These are phyloP conservation scores for Esox lucius DNA, from an alignment of 2,797 vertebrate genomes.

Conservation along the genomic window DNA sequence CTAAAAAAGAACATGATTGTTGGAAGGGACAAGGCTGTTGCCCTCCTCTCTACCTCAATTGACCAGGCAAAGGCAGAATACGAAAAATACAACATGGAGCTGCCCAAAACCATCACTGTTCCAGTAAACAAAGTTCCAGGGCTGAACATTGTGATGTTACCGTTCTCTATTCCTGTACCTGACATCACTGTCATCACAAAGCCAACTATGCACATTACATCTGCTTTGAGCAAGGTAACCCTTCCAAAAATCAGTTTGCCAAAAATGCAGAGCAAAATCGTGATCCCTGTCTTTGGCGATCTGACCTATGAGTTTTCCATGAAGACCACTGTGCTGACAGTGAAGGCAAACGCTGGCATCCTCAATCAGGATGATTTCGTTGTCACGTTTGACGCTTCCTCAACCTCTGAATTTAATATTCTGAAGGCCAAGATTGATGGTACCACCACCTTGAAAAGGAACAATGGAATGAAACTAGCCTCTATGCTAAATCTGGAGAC, in stretches of 20 bases:
- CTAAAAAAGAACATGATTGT: slow-evolving; percentile 72
- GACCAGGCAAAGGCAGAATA: slow-evolving; percentile 75
- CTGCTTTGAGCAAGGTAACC: slow-evolving; percentile 75
- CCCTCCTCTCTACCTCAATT: slow-evolving; percentile 73
- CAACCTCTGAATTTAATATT: slow-evolving; percentile 77
- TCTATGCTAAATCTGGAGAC: slow-evolving; percentile 78
- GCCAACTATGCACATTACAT: slow-evolving; percentile 73
- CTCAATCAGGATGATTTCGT: slow-evolving; percentile 83
- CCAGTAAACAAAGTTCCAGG: slow-evolving; percentile 82
- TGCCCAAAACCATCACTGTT: slow-evolving; percentile 75
- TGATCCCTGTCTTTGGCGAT: slow-evolving; percentile 87
- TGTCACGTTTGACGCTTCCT: slow-evolving; percentile 78
- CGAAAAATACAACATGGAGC: slow-evolving; percentile 76
- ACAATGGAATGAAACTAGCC: slow-evolving; percentile 77
- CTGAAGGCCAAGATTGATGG: slow-evolving; percentile 82
- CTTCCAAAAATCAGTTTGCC: slow-evolving; percentile 80
- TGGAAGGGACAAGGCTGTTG: slow-evolving; percentile 68
- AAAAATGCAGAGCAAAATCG: slow-evolving; percentile 68
- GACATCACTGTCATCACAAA: slow-evolving; percentile 73
- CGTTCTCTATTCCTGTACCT: slow-evolving; percentile 79
- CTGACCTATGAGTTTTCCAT: slow-evolving; percentile 86
- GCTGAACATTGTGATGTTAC: slow-evolving; percentile 78
- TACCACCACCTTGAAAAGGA: slow-evolving; percentile 77
- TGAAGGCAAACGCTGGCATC: slow-evolving; percentile 80
- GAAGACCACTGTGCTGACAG: slow-evolving; percentile 84